phyloP scores from a whole-genome alignment of 2,888 invertebrate species.

The Laothoe populi region DNA sequence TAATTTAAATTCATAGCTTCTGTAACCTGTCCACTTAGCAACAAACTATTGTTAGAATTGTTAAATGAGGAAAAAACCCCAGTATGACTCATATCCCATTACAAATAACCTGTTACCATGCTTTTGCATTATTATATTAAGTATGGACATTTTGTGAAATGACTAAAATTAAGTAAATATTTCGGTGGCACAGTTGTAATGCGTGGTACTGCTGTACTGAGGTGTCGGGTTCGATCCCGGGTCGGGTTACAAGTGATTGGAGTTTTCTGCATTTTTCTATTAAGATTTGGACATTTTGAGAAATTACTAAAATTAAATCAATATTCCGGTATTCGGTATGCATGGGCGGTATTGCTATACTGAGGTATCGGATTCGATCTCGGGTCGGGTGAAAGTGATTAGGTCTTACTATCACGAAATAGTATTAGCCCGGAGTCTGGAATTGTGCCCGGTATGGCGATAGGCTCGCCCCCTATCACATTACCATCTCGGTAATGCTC shows the following conservation, averaged over 20 bases:
- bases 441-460: no score
- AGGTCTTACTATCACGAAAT: no score
- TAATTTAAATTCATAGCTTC: not conserved
- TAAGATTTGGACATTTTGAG: not conserved
- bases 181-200: not conserved
- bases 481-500: no score
- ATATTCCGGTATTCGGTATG: no score
- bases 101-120: not conserved
- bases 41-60: not conserved
- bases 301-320: not conserved
- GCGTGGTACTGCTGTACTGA: not conserved
- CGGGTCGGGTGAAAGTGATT: no score
- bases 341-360: no score
- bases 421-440: no score
- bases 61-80: constrained; percentile 13
- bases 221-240: constrained; percentile 5
- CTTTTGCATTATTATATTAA: not conserved
- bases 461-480: no score
- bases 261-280: not conserved
- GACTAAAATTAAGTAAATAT: not conserved
- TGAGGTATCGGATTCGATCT: no score
- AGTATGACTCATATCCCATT: not conserved
- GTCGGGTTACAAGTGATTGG: not conserved
- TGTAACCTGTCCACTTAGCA: not conserved
- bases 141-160: no score